phyloP scores from a whole-genome alignment of 2,113 vertebrate genomes.

The Galbula dea region DNA sequence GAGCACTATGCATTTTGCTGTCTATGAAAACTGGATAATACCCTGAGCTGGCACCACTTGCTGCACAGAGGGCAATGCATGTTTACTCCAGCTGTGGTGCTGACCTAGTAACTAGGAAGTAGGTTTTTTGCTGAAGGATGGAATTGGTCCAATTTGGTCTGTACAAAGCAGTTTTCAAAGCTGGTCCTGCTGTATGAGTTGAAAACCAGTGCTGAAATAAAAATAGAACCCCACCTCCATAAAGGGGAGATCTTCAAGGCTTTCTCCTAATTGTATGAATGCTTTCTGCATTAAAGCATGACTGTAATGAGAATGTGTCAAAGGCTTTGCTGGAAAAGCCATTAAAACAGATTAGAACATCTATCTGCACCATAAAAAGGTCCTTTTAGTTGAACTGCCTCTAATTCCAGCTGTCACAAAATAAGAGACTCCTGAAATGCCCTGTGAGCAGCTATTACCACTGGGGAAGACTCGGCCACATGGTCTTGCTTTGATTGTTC shows the following conservation, averaged over 20 bases:
- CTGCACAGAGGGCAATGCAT: not conserved
- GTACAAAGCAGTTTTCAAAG: slow-evolving; percentile 11
- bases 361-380: slow-evolving; percentile 43
- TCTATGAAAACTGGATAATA: not conserved
- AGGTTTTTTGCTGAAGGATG: not conserved
- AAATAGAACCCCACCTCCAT: not conserved
- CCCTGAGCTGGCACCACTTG: not conserved
- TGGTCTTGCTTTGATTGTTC: not conserved
- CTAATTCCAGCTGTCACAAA: slow-evolving; percentile 27
- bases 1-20: not conserved
- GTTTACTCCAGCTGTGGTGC: not conserved
- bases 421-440: slow-evolving; percentile 1
- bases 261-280: not conserved
- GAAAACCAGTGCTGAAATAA: not conserved
- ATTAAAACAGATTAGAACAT: slow-evolving; percentile 56
- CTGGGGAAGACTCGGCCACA: not conserved
- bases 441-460: not conserved
- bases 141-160: not conserved
- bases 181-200: not conserved
- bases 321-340: slow-evolving; percentile 32
- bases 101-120: not conserved
- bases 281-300: slow-evolving; percentile 22
- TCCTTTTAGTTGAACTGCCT: not conserved
- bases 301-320: slow-evolving; percentile 39
- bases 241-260: slow-evolving; percentile 2